Base-by-base conservation (phyloP, 2,797 vertebrate species). In the Thripadectes ignobilis region DNA sequence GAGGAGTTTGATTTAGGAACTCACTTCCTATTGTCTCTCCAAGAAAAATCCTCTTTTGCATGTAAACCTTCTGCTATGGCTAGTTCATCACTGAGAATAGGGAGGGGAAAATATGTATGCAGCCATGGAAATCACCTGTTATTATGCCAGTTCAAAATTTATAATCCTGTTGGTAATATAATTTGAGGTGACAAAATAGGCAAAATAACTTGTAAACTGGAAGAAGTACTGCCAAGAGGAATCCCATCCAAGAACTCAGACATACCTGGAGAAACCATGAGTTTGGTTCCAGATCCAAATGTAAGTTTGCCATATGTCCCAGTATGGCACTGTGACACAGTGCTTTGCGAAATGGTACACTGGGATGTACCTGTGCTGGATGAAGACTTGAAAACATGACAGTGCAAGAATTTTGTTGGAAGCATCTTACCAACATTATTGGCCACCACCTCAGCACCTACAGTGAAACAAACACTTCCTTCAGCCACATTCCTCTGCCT, bases 221-320 rank as follows among this genome's bases (percentile, higher is more conserved):
- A 34, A 57, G 30, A 30, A 54, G 5, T 17, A 10, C 14, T 85
- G 45, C 46, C 46, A 69, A 74, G 32, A 82, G 29, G 6, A 78
- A 74, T n/a, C 30, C 62, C 12, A 83, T 7, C 21, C 63, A n/a
- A 68, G 66, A 29, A 48, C n/a, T 55, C 52, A 76, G 39, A 63
- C 73, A 10, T 93, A 94, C 95, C 94, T 94, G 69, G 68, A 55
- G 22, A 92, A 67, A 96, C 52, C 0, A 0, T 0, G 18, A 94
- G 80, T 63, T 83, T 93, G 19, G 83, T 96, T 66, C 95, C 92
- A 90, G 68, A 36, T 74, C 80, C 95, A 83, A 93, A 90, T 6
- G 15, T 62, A 10, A 48, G 6, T 39, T 80, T 85, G 55, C 39
- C n/a, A 2, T 59, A 88, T 22, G 0, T 2, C 9, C 22, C 54